Percentiles rank a stretch among this genome's conserved stretches.
Conservation (phyloP, 1,140 invertebrate genomes). For the Kradibia gibbosae region DNA sequence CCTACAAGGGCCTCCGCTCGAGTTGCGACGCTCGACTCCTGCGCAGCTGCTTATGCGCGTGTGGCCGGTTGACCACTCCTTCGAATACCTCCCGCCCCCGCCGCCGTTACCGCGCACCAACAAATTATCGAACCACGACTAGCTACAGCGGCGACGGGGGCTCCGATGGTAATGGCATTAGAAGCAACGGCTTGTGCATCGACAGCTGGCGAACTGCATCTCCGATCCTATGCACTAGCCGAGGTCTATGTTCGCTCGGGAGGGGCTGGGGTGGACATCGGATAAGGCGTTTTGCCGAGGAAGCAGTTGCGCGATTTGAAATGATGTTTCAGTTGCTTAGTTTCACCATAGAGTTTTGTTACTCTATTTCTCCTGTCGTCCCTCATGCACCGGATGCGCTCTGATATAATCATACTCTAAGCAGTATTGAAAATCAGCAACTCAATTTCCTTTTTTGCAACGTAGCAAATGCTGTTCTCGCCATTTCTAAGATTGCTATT, state of each 20-base stretch:
- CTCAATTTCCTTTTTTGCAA: not conserved
- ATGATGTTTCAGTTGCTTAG: not conserved
- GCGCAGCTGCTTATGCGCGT: conserved; percentile 32
- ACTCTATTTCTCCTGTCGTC: not conserved
- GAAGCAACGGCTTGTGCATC: conserved; percentile 51
- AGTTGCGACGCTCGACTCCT: conserved; percentile 30
- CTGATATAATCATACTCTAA: not conserved
- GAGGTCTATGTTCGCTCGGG: not conserved
- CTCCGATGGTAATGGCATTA: not conserved
- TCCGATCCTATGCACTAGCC: conserved; percentile 43
- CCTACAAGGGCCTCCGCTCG: not conserved
- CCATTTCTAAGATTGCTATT: not conserved
- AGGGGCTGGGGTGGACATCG: not conserved
- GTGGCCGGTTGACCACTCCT: not conserved
- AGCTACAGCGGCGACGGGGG: conserved; percentile 55
- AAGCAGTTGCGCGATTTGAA: not conserved
- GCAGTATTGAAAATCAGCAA: not conserved
- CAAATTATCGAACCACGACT: conserved; percentile 51
- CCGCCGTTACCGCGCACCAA: conserved; percentile 50
- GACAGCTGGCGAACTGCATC: conserved; percentile 66
- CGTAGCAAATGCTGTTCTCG: not conserved
- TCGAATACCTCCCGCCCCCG: conserved; percentile 50
- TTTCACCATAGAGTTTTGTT: not conserved
- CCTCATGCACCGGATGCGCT: conserved; percentile 6
- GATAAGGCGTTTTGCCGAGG: not conserved